phyloP scores from a whole-genome alignment of 2,888 invertebrate genomes.

The Anticlea derivata region DNA sequence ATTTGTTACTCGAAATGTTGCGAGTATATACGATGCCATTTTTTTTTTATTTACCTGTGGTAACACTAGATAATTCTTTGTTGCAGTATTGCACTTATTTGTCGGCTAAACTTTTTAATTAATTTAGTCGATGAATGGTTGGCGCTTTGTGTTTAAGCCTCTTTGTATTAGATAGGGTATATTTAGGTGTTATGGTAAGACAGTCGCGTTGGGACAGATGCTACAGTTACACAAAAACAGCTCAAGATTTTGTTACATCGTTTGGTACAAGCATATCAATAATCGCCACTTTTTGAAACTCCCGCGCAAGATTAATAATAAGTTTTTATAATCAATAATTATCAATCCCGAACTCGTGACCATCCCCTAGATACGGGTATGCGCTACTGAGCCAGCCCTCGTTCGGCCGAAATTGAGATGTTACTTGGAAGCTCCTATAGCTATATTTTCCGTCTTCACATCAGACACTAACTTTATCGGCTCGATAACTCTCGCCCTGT shows the following conservation, averaged over 20 bases:
- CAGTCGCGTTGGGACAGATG: conserved; percentile 51
- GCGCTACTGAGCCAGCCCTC: no score
- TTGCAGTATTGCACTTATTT: conserved; percentile 68
- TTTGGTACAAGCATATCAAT: conserved; percentile 48
- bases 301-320: conserved; percentile 8
- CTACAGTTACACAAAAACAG: conserved; percentile 33
- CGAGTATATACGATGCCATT: conserved; percentile 49
- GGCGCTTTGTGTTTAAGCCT: conserved; percentile 69
- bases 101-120: conserved; percentile 59
- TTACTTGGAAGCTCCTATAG: no score
- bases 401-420: no score
- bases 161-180: conserved; percentile 77
- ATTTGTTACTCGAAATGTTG: conserved; percentile 73
- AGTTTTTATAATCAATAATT: no score
- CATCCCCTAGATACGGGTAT: no score
- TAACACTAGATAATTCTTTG: conserved; percentile 57
- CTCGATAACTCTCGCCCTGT: no score
- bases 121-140: conserved; percentile 62
- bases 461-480: no score
- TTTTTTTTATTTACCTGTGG: conserved; percentile 46
- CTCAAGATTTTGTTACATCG: no score
- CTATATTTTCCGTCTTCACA: no score
- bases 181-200: conserved; percentile 71
- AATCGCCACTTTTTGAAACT: background rate
- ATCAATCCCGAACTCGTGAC: no score